Base-by-base conservation (phyloP, 35 echinoderm and acorn worm species). In the Apostichopus californicus region DNA sequence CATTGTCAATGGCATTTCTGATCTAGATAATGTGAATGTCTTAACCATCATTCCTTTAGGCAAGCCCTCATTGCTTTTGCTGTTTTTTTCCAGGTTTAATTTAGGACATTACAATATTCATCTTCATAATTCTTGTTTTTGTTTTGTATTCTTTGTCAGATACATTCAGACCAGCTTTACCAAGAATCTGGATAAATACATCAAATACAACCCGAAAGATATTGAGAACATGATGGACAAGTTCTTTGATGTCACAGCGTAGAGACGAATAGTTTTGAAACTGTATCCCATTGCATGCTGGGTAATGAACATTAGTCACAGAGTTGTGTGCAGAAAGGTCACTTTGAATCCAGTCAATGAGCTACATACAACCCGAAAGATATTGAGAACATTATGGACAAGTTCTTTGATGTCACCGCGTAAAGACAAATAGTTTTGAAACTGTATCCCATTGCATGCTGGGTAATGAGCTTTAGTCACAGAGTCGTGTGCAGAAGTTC, bases 141-240 rank as follows among this genome's bases (percentile, higher is more conserved):
- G 34, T 46, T 3, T 46, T 46, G 34, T 46, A 46, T 46, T 46
- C 34, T 46, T 46, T 46, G 34, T 46, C 92, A 98, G 96, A 61
- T 98, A 98, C 86, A 83, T 95, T 64, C 71, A 77, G 57, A 94
- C 90, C 13, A 83, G 81, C 64, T 98, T 98, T 77, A 95, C 96
- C 82, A 98, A 98, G 90, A 98, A 98, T 78, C 90, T 92, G 55
- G 90, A 94, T 54, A 98, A 98, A 57, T 98, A 98, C 81, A 98
- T 98, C 79, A 95, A 94, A 86, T 95, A 90, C 53, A 92, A 90
- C 4, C 92, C 92, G 55, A 92, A 94, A 56, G 77, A 95, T 55
- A 90, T 98, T 2, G 90, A 87, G 22, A 60, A 75, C 1, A 87
- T 92, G 78, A 92, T 98, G 13, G 94, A 95, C 86, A 95, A 93